Base-by-base conservation (phyloP, 2,113 vertebrate genomes). In the Archocentrus centrarchus region DNA sequence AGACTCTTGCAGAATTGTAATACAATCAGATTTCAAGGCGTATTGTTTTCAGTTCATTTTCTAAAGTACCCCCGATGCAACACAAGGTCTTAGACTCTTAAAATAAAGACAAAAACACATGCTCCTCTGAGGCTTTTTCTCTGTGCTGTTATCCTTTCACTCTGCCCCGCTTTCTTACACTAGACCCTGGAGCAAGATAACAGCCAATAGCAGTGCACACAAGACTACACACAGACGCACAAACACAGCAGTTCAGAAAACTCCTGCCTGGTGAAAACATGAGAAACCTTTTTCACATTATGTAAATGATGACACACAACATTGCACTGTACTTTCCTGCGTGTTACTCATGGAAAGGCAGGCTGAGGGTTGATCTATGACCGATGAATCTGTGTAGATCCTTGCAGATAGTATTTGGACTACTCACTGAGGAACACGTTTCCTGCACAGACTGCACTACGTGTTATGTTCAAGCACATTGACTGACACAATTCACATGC, bases 21-120 rank as follows among this genome's bases (percentile, higher is more conserved):
- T 53, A 20, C 14, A 59, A 86, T 77, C 32, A 82, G 24, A 83
- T 83, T 81, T 77, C 14, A 59, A 79, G 53, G 50, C 55, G 22
- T 79, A 27, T 77, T 91, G 79, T 88, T 84, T 86, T 77, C 7
- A 18, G 53, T 70, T 63, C 4, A 59, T 84, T 85, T 77, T 75
- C 68, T 22, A n/a, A 73, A 81, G 70, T 60, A 53, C 53, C 73
- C 64, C 55, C 77, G 75, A 90, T 70, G 79, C 73, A 86, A 87
- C 80, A 79, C 53, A 68, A 61, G 76, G 50, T 75, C 24, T 14
- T 20, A 39, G 39, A 59, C 77, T 80, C 50, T 89, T 87, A 60
- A 62, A 70, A 76, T 59, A 84, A 86, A 87, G 80, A 86, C 85
- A 79, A 82, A 91, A 84, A 58, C 85, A 79, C 7, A 35, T 53